These are phyloP conservation scores for Melanostoma mellinum DNA, from an alignment of 2,888 invertebrate genomes.

Conservation along the genomic window DNA sequence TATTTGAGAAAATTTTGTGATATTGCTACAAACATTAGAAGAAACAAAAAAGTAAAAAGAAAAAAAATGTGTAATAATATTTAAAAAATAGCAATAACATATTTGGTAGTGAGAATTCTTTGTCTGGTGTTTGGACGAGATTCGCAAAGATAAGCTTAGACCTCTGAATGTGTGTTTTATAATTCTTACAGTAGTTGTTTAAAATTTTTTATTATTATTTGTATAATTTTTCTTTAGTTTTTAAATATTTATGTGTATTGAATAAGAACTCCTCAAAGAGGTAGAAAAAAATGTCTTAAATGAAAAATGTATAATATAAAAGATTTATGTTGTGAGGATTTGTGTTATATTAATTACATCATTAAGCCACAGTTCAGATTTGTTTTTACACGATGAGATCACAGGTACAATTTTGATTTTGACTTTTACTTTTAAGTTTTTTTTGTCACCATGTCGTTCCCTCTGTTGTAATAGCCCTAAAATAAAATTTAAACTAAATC, in stretches of 20 bases:
- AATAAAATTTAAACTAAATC: not conserved
- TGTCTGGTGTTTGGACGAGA: conserved; percentile 45
- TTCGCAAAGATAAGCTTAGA: conserved; percentile 63
- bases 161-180: conserved; percentile 70
- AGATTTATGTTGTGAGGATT: conserved; percentile 1
- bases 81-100: conserved; percentile 71
- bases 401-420: not conserved
- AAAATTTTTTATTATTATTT: conserved; percentile 36
- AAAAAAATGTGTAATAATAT: conserved; percentile 58
- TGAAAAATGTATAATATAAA: conserved; percentile 23
- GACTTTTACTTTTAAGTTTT: not conserved
- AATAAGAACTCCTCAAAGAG: conserved; percentile 68
- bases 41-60: conserved; percentile 47
- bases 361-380: not conserved
- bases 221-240: conserved; percentile 44
- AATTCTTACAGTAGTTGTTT: conserved; percentile 49
- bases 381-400: not conserved
- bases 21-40: conserved; percentile 74
- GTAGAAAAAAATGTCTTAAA: conserved; percentile 22
- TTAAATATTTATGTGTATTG: conserved; percentile 67
- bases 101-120: conserved; percentile 69
- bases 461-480: not conserved
- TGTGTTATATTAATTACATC: not conserved
- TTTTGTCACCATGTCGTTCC: no score
- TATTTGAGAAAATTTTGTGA: conserved; percentile 74